Conservation (phyloP, 2,797 vertebrate species). For the Scolopax bukidnonensis region DNA sequence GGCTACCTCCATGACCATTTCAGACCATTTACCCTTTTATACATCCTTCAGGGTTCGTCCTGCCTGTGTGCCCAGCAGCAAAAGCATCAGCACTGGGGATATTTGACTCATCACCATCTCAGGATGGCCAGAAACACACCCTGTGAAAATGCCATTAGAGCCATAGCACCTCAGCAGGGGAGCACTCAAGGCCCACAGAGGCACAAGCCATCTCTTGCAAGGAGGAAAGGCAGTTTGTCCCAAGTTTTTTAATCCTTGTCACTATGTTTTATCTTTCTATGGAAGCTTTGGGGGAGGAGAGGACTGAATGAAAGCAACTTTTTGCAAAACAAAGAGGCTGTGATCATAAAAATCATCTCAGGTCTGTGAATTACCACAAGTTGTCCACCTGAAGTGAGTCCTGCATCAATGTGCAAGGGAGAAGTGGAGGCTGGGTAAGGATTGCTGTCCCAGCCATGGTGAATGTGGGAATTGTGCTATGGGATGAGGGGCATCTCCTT, state of each 20-base stretch:
- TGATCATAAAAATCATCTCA: neutral
- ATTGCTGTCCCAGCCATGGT: neutral
- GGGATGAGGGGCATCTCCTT: neutral
- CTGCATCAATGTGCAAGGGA: neutral
- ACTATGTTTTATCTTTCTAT: neutral
- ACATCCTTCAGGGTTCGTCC: neutral
- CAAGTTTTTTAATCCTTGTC: neutral
- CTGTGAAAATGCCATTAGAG: neutral
- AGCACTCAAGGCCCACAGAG: fast-evolving
- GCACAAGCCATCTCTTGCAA: neutral
- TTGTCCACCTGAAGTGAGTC: neutral
- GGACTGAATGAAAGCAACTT: neutral
- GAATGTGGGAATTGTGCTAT: fast-evolving
- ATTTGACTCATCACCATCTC: neutral
- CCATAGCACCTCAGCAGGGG: fast-evolving
- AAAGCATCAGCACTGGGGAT: neutral
- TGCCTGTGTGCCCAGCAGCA: fast-evolving
- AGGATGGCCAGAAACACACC: neutral
- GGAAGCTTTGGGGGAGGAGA: neutral
- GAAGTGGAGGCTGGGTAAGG: neutral
- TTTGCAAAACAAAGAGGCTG: neutral
- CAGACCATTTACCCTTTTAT: neutral
- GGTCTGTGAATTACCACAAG: neutral
- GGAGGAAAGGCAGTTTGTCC: neutral
- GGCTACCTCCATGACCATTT: fast-evolving